Evolutionary conservation across 2,113 vertebrate genomes (phyloP), one percentile per base, ranked within the genome.

Genomic region (Bos indicus): DNA sequence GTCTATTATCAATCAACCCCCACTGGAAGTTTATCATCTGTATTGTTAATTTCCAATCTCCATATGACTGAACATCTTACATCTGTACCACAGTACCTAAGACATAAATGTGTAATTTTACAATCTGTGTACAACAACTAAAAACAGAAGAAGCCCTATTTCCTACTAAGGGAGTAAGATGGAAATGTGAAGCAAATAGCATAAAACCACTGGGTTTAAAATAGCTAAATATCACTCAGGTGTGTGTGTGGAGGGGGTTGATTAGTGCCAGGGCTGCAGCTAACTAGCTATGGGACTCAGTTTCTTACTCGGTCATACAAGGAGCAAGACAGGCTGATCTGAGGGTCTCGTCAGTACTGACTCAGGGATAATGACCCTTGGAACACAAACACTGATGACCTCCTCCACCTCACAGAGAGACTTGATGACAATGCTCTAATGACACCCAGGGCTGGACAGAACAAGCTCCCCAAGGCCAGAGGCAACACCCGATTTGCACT

Each of bases 401-500:
- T 52, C 40, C 59, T 88, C 28, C n/a, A 74, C 57, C 48, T 94
- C 60, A 46, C 67, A 88, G 25, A 88, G 59, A 46, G 74, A 46
- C 59, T 74, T 51, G 23, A 23, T 4, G 40, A 40, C 84, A 33
- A 15, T 7, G 64, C 10, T 64, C 57, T 46, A 30, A 21, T 52
- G 54, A 36, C 62, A 81, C 14, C 25, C 52, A 54, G 28, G 23
- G n/a, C 4, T 30, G 5, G 16, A 43, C 5, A 30, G 36, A 57
- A 43, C 17, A n/a, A 43, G 25, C 56, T 81, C 85, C 91, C 51
- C 0, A 3, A 26, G 77, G 91, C 88, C 95, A 88, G 54, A 78
- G 30, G 54, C n/a, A 43, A 51, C 0, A 2, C 43, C 4, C 4
- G 33, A 80, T 19, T 46, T 46, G 40, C 4, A 3, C 25, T 3